Evolutionary conservation across 2,888 invertebrate species (phyloP).

Genomic region (Andrena chrysosceles): DNA sequence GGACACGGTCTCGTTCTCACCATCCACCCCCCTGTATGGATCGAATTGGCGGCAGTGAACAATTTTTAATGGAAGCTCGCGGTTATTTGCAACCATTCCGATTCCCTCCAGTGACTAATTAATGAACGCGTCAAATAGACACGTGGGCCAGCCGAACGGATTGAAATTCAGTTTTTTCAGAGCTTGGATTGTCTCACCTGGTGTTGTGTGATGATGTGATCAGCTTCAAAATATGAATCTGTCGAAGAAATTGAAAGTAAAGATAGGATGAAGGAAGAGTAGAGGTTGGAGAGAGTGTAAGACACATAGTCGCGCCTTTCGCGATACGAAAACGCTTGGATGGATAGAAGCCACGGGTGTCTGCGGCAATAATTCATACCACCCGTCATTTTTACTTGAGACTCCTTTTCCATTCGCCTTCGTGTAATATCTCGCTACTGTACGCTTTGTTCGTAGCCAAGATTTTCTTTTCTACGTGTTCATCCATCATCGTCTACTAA

Average conservation of each 20-base stretch:
- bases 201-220: not conserved
- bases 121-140: conserved; percentile 50
- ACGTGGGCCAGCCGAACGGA: conserved; percentile 22
- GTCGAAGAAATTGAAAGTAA: too few relatives aligned
- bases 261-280: too few relatives aligned
- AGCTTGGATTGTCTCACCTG: conserved; percentile 21
- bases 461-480: conserved; percentile 73
- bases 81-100: conserved; percentile 22
- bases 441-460: conserved; percentile 66
- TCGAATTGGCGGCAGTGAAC: not conserved
- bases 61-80: conserved; percentile 53
- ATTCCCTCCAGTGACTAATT: conserved; percentile 59
- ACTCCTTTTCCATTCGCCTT: conserved; percentile 41
- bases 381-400: conserved; percentile 66
- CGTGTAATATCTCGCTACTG: conserved; percentile 57
- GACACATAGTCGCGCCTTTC: not conserved
- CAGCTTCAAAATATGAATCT: too few relatives aligned
- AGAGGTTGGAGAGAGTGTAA: not conserved
- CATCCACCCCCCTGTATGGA: not conserved
- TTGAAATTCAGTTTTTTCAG: conserved; percentile 51
- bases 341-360: conserved; percentile 26
- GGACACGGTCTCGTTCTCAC: not conserved
- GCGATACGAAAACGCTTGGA: not conserved
- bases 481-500: conserved; percentile 74
- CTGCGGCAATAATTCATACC: conserved; percentile 73